Evolutionary conservation across 2,888 invertebrate species (phyloP).

Genomic region (Acleris emargana): DNA sequence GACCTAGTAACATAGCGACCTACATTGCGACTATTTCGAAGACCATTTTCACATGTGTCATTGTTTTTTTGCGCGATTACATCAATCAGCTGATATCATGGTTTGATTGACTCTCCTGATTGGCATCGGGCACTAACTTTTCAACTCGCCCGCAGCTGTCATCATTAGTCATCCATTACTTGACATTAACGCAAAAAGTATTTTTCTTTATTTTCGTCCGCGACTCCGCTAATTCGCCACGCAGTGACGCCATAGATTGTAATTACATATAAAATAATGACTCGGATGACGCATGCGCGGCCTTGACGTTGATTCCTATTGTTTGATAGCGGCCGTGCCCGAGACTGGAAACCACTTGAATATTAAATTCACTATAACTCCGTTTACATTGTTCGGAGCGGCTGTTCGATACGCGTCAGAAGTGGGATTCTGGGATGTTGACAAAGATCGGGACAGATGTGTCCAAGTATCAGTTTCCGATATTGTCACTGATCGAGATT

Average conservation of each 20-base stretch:
- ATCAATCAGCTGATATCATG: slow-evolving; percentile 19
- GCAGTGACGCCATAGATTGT: slow-evolving; percentile 57
- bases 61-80: slow-evolving; percentile 15
- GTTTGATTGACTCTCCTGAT: slow-evolving; percentile 31
- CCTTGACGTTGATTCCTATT: slow-evolving; percentile 77
- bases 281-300: slow-evolving; percentile 62
- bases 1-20: too few relatives aligned
- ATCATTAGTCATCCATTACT: slow-evolving; percentile 36
- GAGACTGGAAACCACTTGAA: slow-evolving; percentile 50
- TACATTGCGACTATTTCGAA: too few relatives aligned
- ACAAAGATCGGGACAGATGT: slow-evolving; percentile 30
- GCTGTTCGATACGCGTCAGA: slow-evolving; percentile 17
- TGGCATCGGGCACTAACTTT: slow-evolving; percentile 28
- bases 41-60: slow-evolving; percentile 17
- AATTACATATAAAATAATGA: slow-evolving; percentile 72
- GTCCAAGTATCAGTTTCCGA: slow-evolving; percentile 56
- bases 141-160: slow-evolving; percentile 34
- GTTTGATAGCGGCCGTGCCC: slow-evolving; percentile 60
- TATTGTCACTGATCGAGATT: slow-evolving; percentile 45
- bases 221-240: slow-evolving; percentile 44
- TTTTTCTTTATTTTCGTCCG: slow-evolving; percentile 34
- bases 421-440: slow-evolving; percentile 18
- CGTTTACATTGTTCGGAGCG: slow-evolving; percentile 38
- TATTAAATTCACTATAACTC: slow-evolving; percentile 57
- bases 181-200: slow-evolving; percentile 25